Evolutionary conservation across 1,140 invertebrate genomes (phyloP).

Genomic region (Holotrichia oblita): DNA sequence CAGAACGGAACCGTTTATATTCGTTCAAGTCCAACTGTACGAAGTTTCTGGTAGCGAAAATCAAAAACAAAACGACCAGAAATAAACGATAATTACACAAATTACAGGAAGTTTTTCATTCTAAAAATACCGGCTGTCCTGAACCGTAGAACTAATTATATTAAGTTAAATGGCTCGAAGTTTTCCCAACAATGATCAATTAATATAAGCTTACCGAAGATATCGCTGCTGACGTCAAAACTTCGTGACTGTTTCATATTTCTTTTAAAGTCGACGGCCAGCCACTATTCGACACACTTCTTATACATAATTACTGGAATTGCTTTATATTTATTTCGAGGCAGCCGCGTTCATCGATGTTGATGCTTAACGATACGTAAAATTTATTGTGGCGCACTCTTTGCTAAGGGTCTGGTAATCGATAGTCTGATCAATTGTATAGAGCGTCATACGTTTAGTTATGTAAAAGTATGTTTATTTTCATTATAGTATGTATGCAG

Average conservation of each 20-base stretch:
- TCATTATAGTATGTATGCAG: too few species aligned
- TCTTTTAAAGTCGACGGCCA: constrained; percentile 8
- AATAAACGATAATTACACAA: constrained; percentile 14
- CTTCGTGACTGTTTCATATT: constrained; percentile 36
- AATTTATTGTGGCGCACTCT: background rate
- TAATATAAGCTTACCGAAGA: constrained; percentile 25
- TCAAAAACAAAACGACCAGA: constrained; percentile 16
- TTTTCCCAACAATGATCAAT: constrained; percentile 24
- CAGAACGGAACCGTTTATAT: background rate
- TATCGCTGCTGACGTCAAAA: constrained; percentile 27
- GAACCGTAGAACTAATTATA: constrained; percentile 20
- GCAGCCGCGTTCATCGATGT: background rate
- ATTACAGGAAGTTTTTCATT: background rate
- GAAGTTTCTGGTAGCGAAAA: background rate
- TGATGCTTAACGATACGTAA: constrained; percentile 33
- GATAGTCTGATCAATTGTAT: too few species aligned
- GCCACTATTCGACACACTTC: constrained; percentile 8
- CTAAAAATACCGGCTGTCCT: constrained; percentile 5
- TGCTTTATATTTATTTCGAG: constrained; percentile 15
- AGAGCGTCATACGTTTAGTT: too few species aligned
- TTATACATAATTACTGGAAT: constrained; percentile 21
- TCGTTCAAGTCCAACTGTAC: background rate
- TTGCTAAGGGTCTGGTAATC: background rate
- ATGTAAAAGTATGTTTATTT: too few species aligned
- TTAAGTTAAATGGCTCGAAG: constrained; percentile 16